These are phyloP conservation scores for Neogale vison DNA, from an alignment of 2,113 vertebrate species.

Conservation along the genomic window DNA sequence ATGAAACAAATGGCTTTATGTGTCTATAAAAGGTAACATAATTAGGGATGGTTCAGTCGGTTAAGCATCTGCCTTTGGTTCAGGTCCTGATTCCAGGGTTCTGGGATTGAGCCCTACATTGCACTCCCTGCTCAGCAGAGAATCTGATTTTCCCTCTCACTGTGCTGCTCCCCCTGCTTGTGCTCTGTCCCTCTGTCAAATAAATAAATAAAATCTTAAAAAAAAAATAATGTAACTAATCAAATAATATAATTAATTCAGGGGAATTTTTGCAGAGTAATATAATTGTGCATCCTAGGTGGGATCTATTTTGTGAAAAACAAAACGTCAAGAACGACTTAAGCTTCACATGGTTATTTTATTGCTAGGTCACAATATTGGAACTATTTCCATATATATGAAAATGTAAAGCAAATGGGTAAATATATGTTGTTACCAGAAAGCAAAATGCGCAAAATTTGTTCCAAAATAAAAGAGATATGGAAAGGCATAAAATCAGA, in stretches of 20 bases:
- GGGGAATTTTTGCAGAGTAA: neutral
- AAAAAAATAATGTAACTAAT: neutral
- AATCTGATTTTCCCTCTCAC: neutral
- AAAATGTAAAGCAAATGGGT: neutral
- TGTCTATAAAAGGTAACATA: neutral
- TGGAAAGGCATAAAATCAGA: neutral
- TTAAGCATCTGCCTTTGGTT: neutral
- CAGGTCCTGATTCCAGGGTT: neutral
- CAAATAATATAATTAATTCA: conserved; percentile 26
- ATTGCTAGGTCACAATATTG: neutral
- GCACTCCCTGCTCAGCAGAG: neutral
- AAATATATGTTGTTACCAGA: neutral
- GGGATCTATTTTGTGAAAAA: neutral
- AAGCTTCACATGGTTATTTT: neutral
- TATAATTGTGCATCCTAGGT: neutral
- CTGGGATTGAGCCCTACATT: neutral
- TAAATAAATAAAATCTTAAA: neutral
- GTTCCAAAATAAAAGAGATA: neutral
- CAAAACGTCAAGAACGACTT: neutral
- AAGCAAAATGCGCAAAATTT: neutral
- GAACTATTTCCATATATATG: neutral
- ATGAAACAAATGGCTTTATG: neutral
- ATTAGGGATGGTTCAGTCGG: neutral
- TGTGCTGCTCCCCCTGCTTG: too few species aligned
- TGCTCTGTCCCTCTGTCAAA: neutral